phyloP scores from a whole-genome alignment of 2,888 invertebrate genomes.

The Gymnosoma rotundatum region DNA sequence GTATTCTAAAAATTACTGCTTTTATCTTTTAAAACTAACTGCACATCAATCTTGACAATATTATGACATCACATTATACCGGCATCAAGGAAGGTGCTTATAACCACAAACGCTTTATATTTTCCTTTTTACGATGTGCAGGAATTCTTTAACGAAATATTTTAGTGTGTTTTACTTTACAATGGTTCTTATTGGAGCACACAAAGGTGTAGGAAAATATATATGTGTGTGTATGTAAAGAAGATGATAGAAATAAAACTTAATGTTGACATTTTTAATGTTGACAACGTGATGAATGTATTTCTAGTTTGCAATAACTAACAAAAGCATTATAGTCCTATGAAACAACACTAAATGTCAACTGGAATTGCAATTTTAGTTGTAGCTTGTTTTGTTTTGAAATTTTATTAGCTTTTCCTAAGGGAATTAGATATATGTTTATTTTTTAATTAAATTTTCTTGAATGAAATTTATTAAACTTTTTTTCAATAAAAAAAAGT shows the following conservation, averaged over 20 bases:
- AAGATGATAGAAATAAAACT: slow-evolving; percentile 21
- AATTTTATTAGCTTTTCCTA: not conserved
- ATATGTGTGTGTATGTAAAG: slow-evolving; percentile 5
- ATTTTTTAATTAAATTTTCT: not conserved
- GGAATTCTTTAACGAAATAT: not conserved
- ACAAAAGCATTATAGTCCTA: not conserved
- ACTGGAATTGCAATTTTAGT: not conserved
- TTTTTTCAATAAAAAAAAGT: too few species aligned
- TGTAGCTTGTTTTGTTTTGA: not conserved
- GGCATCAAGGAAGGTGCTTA: slow-evolving; percentile 39
- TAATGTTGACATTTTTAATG: slow-evolving; percentile 63
- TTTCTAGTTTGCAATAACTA: slow-evolving; percentile 5
- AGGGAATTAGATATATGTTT: not conserved
- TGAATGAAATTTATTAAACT: not conserved
- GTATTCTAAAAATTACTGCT: not conserved
- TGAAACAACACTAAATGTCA: not conserved
- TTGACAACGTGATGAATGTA: slow-evolving; percentile 59
- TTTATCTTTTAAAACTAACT: slow-evolving; percentile 33
- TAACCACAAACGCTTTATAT: slow-evolving; percentile 38
- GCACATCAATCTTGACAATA: slow-evolving; percentile 61
- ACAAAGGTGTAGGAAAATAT: not conserved
- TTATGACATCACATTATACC: slow-evolving; percentile 51
- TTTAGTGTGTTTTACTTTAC: not conserved
- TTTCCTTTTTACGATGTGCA: not conserved
- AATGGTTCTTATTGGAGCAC: slow-evolving; percentile 12